Conservation (phyloP, 2,888 invertebrate genomes). For the Pristionchus exspectatus region DNA sequence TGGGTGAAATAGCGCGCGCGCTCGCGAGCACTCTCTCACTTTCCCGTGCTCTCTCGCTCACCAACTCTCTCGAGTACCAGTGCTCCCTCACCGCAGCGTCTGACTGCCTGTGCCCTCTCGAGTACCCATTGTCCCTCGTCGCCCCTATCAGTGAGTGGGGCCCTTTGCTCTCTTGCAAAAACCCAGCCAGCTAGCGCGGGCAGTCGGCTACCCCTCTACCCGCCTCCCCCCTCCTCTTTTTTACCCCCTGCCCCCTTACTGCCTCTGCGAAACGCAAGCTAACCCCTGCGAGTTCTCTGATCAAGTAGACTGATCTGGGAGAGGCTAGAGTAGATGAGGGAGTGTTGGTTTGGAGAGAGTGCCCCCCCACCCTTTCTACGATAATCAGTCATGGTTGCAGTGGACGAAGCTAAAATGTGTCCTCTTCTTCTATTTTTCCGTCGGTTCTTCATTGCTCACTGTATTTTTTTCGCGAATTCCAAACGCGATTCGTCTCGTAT, state of each 20-base stretch:
- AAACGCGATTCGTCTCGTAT: no score
- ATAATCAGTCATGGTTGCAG: no score
- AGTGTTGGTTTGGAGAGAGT: no score
- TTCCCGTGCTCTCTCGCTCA: background rate
- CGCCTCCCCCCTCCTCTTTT: background rate
- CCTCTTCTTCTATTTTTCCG: no score
- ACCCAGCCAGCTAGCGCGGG: background rate
- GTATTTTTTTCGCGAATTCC: no score
- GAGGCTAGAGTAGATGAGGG: no score
- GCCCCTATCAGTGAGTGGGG: constrained; percentile 9
- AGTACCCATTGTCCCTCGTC: background rate
- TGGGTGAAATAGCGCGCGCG: background rate
- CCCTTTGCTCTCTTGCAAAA: constrained; percentile 14
- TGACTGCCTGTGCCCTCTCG: background rate
- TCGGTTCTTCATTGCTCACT: no score
- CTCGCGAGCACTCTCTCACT: constrained; percentile 14
- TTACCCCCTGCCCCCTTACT: background rate
- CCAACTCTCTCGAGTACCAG: background rate
- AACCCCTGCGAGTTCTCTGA: no score
- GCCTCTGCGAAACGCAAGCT: background rate
- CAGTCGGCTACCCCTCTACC: background rate
- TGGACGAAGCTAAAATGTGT: no score
- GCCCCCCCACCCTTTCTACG: no score
- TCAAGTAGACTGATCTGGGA: no score
- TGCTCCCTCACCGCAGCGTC: background rate